These are phyloP conservation scores for Noctilio leporinus DNA, from an alignment of 2,113 vertebrate genomes.

Conservation along the genomic window DNA sequence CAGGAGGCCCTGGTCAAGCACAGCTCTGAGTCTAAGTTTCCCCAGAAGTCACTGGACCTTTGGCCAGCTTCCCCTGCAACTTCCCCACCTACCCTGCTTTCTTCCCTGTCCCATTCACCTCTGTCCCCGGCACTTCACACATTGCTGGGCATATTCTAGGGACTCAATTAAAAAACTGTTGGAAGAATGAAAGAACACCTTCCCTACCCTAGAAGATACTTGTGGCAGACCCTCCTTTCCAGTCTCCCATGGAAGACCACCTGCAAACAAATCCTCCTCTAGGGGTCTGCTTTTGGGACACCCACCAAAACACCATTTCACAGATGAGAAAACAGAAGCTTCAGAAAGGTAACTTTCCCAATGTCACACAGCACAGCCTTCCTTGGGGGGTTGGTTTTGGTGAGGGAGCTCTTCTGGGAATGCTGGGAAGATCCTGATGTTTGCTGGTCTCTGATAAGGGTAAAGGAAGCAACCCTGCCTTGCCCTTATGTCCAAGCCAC, in stretches of 20 bases:
- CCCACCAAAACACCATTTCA: neutral
- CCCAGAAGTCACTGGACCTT: neutral
- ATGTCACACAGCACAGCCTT: neutral
- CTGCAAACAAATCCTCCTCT: neutral
- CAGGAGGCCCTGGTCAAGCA: neutral
- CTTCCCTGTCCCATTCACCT: neutral
- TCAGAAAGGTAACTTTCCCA: neutral
- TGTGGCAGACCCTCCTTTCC: neutral
- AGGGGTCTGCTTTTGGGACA: neutral
- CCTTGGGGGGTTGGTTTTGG: neutral
- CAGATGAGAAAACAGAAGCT: neutral
- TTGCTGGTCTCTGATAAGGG: neutral
- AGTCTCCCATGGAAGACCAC: neutral
- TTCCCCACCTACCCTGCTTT: neutral
- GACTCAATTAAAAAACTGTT: neutral
- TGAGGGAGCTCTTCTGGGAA: neutral
- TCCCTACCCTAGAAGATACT: neutral
- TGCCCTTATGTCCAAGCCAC: neutral
- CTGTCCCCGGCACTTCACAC: neutral
- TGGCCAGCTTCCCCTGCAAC: neutral
- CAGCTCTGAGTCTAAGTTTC: neutral
- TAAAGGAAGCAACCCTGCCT: neutral
- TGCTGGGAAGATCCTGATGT: too few species aligned
- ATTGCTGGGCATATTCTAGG: too few species aligned
- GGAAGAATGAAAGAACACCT: neutral